Evolutionary conservation across 2,113 vertebrate genomes (phyloP).

Genomic region (Charina bottae): DNA sequence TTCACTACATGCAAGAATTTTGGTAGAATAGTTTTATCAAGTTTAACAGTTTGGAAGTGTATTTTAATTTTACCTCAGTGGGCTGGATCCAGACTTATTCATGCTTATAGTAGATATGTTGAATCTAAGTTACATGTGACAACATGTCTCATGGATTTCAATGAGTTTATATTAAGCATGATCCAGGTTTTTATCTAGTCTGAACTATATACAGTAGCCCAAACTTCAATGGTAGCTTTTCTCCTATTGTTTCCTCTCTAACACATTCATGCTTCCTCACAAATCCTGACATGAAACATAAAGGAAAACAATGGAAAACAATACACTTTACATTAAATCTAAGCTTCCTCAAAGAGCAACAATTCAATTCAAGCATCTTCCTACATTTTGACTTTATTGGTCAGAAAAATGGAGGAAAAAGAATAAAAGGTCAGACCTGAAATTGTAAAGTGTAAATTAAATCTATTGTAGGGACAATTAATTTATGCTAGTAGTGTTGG

Average conservation of each 20-base stretch:
- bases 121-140: neutral
- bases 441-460: constrained; percentile 31
- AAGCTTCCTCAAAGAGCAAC: neutral
- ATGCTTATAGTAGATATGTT: neutral
- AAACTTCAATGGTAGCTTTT: neutral
- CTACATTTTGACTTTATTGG: constrained; percentile 19
- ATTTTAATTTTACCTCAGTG: neutral
- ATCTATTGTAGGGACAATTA: constrained; percentile 8
- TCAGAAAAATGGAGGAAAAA: neutral
- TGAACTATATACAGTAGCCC: neutral
- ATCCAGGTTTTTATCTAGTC: neutral
- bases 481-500: constrained; percentile 27
- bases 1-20: neutral
- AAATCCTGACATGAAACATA: neutral
- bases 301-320: neutral
- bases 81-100: neutral
- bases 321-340: neutral
- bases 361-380: neutral
- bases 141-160: neutral
- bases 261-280: neutral
- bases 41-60: neutral
- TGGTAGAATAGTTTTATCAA: neutral
- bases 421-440: constrained; percentile 31
- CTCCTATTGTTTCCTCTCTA: neutral
- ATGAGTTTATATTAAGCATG: neutral